phyloP scores from a whole-genome alignment of 2,797 vertebrate genomes.

The Pseudomugil tenellus region DNA sequence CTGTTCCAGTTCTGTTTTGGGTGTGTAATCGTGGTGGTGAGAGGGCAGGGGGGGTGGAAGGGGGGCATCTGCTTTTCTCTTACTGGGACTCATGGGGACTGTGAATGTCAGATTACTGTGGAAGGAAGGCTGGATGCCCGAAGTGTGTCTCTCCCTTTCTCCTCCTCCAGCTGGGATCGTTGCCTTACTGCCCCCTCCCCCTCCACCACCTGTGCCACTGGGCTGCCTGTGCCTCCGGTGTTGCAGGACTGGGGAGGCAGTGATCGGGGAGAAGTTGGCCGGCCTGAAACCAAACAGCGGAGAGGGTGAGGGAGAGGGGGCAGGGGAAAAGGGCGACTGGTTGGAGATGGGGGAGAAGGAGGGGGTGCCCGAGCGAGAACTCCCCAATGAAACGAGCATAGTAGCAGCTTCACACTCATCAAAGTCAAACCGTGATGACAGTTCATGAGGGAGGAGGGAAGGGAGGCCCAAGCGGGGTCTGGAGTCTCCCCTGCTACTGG shows the following conservation, averaged over 20 bases:
- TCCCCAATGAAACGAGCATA: conserved; percentile 93
- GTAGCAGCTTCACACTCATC: conserved; percentile 95
- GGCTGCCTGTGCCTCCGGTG: conserved; percentile 87
- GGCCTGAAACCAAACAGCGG: conserved; percentile 93
- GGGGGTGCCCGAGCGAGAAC: conserved; percentile 91
- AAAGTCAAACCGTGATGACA: conserved; percentile 90
- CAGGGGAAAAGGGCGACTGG: conserved; percentile 91
- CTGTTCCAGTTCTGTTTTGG: conserved; percentile 79
- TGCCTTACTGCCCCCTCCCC: conserved; percentile 74
- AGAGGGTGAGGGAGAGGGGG: conserved; percentile 91
- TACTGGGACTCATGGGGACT: conserved; percentile 91
- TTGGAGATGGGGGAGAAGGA: conserved; percentile 93
- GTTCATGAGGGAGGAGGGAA: conserved; percentile 83
- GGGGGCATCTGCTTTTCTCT: conserved; percentile 85
- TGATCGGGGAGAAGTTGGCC: conserved; percentile 92
- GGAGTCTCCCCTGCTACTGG: conserved; percentile 89
- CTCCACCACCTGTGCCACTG: conserved; percentile 84
- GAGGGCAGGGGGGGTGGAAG: conserved; percentile 79
- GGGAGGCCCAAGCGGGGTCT: conserved; percentile 88
- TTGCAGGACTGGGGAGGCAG: conserved; percentile 86
- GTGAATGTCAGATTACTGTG: conserved; percentile 91
- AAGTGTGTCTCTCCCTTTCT: conserved; percentile 86
- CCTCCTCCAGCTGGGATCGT: conserved; percentile 79
- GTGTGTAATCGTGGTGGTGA: conserved; percentile 87
- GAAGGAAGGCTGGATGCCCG: conserved; percentile 85